These are phyloP conservation scores for Anagrus nilaparvatae DNA, from an alignment of 1,140 invertebrate species.

Conservation along the genomic window DNA sequence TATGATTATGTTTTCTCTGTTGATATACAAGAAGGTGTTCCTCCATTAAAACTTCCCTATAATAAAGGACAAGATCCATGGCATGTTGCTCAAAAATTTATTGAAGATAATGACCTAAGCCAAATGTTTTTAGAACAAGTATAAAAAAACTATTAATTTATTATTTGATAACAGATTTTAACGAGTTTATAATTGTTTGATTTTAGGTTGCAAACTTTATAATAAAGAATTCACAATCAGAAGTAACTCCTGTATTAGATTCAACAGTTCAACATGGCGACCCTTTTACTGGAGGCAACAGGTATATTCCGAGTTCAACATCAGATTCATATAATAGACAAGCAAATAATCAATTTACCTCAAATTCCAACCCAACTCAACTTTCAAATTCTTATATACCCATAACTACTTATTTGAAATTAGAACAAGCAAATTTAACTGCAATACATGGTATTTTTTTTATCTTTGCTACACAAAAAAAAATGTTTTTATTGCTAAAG, in stretches of 20 bases:
- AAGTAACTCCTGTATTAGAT: slow-evolving; percentile 21
- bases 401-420: slow-evolving; percentile 41
- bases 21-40: slow-evolving; percentile 81
- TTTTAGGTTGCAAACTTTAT: slow-evolving; percentile 86
- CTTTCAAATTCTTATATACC: slow-evolving; percentile 38
- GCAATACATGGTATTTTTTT: slow-evolving; percentile 44
- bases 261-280: slow-evolving; percentile 51
- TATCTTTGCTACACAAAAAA: slow-evolving; percentile 9
- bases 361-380: no score
- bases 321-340: slow-evolving; percentile 24
- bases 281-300: slow-evolving; percentile 70
- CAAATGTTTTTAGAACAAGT: slow-evolving; percentile 88
- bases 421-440: slow-evolving; percentile 57
- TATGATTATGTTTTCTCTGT: slow-evolving; percentile 95
- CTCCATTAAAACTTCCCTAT: slow-evolving; percentile 83
- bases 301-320: slow-evolving; percentile 53
- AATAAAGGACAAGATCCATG: slow-evolving; percentile 85
- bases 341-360: slow-evolving; percentile 14
- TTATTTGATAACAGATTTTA: slow-evolving; percentile 1
- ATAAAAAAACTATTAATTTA: slow-evolving; percentile 7
- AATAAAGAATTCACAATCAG: slow-evolving; percentile 58
- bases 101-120: slow-evolving; percentile 73
- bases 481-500: not conserved
- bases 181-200: no score
- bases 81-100: slow-evolving; percentile 83